phyloP scores from a whole-genome alignment of 2,888 invertebrate species.

The Stenchaetothrips biformis region DNA sequence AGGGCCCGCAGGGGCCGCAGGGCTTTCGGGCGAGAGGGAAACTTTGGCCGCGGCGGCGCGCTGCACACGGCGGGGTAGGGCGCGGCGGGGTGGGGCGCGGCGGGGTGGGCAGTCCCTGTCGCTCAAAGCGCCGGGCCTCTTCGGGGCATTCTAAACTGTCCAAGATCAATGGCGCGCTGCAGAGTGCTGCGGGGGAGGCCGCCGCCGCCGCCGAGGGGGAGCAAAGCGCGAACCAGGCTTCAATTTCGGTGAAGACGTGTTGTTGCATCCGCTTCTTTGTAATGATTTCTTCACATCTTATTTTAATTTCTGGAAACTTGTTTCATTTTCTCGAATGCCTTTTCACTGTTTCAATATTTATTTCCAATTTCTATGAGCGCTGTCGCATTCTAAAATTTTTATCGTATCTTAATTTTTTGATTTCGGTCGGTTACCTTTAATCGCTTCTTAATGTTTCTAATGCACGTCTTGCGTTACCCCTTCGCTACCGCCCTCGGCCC shows the following conservation, averaged over 20 bases:
- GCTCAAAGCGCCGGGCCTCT: conserved; percentile 4
- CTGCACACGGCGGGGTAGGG: neutral
- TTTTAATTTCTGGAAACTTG: neutral
- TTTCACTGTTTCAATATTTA: no score
- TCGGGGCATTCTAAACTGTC: conserved; percentile 19
- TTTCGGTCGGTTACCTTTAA: no score
- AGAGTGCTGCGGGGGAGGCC: neutral
- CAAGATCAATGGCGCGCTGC: conserved; percentile 10
- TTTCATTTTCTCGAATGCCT: no score
- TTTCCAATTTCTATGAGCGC: no score
- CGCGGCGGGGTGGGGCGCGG: neutral
- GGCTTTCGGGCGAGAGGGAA: conserved; percentile 13
- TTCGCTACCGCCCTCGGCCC: no score
- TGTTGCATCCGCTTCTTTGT: no score
- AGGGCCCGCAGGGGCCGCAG: neutral
- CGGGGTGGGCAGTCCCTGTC: neutral
- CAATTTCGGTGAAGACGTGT: neutral
- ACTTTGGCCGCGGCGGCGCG: neutral
- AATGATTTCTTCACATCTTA: neutral
- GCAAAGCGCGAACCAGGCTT: neutral
- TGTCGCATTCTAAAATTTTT: no score
- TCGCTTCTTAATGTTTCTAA: no score
- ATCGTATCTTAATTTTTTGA: no score
- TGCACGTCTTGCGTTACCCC: no score
- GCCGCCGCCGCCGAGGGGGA: neutral